These are phyloP conservation scores for Oopsacas minuta DNA, from an alignment of 37 sponge, comb jelly and placozoan species.

Conservation along the genomic window DNA sequence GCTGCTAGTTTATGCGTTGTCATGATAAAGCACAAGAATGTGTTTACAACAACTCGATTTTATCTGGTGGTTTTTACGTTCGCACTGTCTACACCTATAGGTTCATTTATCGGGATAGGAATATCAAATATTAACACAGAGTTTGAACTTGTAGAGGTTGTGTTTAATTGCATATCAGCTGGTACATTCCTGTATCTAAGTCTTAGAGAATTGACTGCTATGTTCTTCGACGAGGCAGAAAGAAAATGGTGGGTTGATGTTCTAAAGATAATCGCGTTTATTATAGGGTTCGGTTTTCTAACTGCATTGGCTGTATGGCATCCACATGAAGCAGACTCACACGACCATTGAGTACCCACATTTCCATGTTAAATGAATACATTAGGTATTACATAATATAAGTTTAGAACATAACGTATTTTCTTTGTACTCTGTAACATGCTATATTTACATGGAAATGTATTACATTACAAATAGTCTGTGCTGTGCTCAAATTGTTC, in stretches of 20 bases:
- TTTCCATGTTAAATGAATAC: neutral
- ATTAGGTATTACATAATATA: neutral
- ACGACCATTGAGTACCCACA: neutral
- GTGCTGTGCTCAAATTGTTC: too few relatives aligned
- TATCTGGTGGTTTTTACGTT: neutral
- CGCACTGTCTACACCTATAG: neutral
- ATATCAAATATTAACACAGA: neutral
- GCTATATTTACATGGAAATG: too few relatives aligned
- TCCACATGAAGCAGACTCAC: neutral
- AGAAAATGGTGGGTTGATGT: neutral
- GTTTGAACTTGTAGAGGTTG: neutral
- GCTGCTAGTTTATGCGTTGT: slow-evolving; percentile 7
- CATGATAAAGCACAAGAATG: neutral
- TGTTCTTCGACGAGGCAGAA: neutral
- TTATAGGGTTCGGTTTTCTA: slow-evolving; percentile 2
- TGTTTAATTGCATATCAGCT: neutral
- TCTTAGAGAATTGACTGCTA: neutral
- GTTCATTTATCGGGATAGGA: neutral
- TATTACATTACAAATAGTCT: too few relatives aligned
- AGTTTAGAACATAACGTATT: too few relatives aligned
- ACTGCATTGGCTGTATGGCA: neutral
- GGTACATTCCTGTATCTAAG: slow-evolving; percentile 14
- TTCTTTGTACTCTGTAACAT: too few relatives aligned
- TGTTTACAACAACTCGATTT: neutral
- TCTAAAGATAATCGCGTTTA: neutral